phyloP scores from a whole-genome alignment of 2,113 vertebrate genomes.

The Elachura formosa region DNA sequence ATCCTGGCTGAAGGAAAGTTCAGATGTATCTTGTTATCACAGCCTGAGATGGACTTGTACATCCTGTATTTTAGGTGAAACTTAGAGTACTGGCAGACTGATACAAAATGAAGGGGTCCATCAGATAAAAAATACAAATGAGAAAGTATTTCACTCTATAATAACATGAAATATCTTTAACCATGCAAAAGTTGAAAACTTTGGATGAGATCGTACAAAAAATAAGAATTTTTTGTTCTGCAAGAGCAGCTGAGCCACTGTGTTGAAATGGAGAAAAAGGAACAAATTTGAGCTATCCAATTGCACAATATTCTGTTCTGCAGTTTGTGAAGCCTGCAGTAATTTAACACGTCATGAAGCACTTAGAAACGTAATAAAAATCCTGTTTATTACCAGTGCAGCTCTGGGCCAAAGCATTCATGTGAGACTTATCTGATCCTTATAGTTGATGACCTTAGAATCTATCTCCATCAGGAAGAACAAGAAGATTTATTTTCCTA shows the following conservation, averaged over 20 bases:
- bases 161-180: background rate
- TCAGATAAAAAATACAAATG: background rate
- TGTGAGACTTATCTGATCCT: constrained; percentile 32
- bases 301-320: constrained; percentile 30
- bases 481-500: constrained; percentile 48
- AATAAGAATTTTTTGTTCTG: background rate
- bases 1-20: background rate
- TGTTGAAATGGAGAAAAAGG: background rate
- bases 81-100: background rate
- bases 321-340: constrained; percentile 26
- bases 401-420: constrained; percentile 38
- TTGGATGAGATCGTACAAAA: background rate
- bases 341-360: constrained; percentile 53
- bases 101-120: background rate
- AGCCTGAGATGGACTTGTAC: background rate
- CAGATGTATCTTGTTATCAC: background rate
- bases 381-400: constrained; percentile 40
- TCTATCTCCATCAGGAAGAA: constrained; percentile 44
- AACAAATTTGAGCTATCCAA: constrained; percentile 10
- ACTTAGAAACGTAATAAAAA: constrained; percentile 60
- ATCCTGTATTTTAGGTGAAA: background rate
- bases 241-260: background rate
- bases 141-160: background rate
- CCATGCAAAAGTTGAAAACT: background rate
- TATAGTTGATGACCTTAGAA: constrained; percentile 38